Evolutionary conservation across 2,888 invertebrate genomes (phyloP), one percentile per base, ranked within the genome.

Genomic region (Drosophila yooni): DNA sequence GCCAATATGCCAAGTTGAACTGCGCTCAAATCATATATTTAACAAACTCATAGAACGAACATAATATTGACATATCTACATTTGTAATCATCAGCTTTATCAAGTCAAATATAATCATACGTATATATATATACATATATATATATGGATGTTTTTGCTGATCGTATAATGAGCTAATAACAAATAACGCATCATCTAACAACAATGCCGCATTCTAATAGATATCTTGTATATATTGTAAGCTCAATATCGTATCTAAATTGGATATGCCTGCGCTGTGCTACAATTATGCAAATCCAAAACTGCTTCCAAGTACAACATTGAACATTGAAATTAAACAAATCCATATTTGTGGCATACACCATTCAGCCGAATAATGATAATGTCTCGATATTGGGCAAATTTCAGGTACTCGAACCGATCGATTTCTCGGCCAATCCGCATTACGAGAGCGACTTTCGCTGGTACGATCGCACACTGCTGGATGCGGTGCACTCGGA

Each of bases 381-480:
- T 25, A 46, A 25, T 15, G 46, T 15, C 10, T 5, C 3, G 2
- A 2, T 10, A 27, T 34, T 29, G 46, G 33, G 50, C 11, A 15
- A 33, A 10, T 66, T 73, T 25, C 29, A 98, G 97, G 95, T 94
- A 76, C 95, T 96, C 50, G 95, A 96, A 88, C 95, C 96, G 54
- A 94, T 99, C 82, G 99, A 99, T 93, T 98, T 99, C 93, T 98
- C 99, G n/a, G 96, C 96, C 92, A 99, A 99, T 94, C 96, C 96
- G 48, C 96, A 98, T 93, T 96, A 96, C 93, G 99, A 99, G 93
- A 95, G 96, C 10, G 97, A 96, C 72, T 99, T 99, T 94, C 96
- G 96, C 91, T 99, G 99, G 94, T 99, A 97, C 94, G 99, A 99
- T 94, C 94, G 95, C 68, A 95, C 95, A 52, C 94, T 99, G 64